A percentile compares a stretch with the other conserved stretches of the same genome.
Evolutionary conservation across 2,888 invertebrate species (phyloP).

Genomic region (Scaptomyza tumidula): DNA sequence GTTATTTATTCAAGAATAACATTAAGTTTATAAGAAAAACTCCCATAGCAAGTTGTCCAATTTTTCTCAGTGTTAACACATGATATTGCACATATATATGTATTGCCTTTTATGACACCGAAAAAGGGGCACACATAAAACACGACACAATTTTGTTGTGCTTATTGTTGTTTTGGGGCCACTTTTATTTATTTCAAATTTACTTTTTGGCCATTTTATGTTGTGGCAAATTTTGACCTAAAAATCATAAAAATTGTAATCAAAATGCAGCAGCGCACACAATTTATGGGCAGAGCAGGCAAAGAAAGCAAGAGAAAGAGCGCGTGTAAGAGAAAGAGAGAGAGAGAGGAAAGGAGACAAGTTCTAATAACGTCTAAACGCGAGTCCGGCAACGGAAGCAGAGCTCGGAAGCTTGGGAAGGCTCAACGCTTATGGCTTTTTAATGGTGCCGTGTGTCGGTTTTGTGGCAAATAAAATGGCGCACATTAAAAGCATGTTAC

Average conservation of each 20-base stretch:
- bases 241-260: constrained; percentile 81
- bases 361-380: constrained; percentile 74
- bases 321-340: neutral
- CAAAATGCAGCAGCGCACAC: constrained; percentile 64
- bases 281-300: constrained; percentile 67
- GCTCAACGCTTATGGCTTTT: constrained; percentile 80
- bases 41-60: too few relatives aligned
- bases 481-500: constrained; percentile 76
- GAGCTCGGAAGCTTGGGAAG: constrained; percentile 48
- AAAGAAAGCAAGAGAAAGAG: constrained; percentile 7
- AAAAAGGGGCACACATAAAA: constrained; percentile 68
- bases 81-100: constrained; percentile 10
- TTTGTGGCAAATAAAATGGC: constrained; percentile 78
- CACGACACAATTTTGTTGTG: constrained; percentile 58
- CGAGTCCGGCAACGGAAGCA: constrained; percentile 55
- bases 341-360: constrained; percentile 20
- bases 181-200: constrained; percentile 77
- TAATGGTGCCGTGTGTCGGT: constrained; percentile 80
- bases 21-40: too few relatives aligned
- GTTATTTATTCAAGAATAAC: too few relatives aligned
- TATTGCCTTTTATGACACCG: constrained; percentile 56
- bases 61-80: constrained; percentile 1
- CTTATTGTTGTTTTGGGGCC: constrained; percentile 31
- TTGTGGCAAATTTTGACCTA: constrained; percentile 80
- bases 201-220: constrained; percentile 79